phyloP scores from a whole-genome alignment of 2,888 invertebrate species.

The Nomada ruficornis region DNA sequence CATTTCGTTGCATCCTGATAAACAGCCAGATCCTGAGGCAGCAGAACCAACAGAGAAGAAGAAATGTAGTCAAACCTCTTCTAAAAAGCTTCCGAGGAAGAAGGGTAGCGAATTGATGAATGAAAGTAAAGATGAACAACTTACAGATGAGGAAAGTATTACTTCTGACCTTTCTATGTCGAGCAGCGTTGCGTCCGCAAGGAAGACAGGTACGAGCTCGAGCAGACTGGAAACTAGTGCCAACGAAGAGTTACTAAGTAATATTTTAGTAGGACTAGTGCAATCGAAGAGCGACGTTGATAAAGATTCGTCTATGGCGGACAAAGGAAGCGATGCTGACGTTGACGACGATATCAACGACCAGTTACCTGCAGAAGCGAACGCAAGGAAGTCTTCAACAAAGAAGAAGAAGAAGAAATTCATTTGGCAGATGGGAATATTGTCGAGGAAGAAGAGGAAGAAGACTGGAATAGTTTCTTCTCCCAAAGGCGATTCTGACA shows the following conservation, averaged over 20 bases:
- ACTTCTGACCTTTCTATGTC: constrained; percentile 77
- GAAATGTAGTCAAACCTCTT: neutral
- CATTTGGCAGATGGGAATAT: constrained; percentile 77
- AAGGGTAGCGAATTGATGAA: constrained; percentile 14
- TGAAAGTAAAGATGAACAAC: constrained; percentile 64
- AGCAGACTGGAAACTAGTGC: constrained; percentile 25
- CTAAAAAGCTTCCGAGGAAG: constrained; percentile 35
- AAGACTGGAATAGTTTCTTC: constrained; percentile 24
- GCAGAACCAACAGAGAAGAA: constrained; percentile 18
- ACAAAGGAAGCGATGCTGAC: constrained; percentile 67
- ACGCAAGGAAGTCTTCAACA: constrained; percentile 38
- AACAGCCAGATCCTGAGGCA: constrained; percentile 47
- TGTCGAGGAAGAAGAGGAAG: constrained; percentile 75
- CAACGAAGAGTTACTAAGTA: constrained; percentile 72
- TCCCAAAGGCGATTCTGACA: constrained; percentile 19
- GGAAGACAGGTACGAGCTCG: constrained; percentile 9
- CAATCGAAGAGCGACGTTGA: constrained; percentile 34
- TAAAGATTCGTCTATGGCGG: constrained; percentile 37
- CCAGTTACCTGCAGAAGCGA: constrained; percentile 8
- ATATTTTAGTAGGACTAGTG: constrained; percentile 68
- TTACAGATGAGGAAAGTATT: constrained; percentile 75
- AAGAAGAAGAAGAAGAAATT: constrained; percentile 77
- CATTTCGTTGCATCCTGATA: constrained; percentile 76
- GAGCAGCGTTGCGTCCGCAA: constrained; percentile 63
- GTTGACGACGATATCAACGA: constrained; percentile 61